Evolutionary conservation across 2,888 invertebrate genomes (phyloP).

Genomic region (Melanchra persicariae): DNA sequence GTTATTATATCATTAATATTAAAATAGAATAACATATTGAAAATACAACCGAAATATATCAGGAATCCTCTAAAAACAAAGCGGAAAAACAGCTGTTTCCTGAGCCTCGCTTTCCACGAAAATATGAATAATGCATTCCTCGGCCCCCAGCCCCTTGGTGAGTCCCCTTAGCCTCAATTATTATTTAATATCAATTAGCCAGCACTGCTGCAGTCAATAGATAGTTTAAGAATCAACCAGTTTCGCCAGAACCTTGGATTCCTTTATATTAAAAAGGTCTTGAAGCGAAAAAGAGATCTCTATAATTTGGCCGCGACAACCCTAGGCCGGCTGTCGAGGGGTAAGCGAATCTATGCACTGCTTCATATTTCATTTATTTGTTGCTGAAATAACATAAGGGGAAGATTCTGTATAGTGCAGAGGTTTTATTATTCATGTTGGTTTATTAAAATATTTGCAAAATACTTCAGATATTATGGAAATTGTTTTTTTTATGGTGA

Average conservation of each 20-base stretch:
- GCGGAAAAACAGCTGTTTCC: constrained; percentile 69
- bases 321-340: constrained; percentile 60
- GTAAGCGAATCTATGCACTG: constrained; percentile 65
- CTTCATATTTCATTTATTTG: constrained; percentile 72
- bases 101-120: constrained; percentile 63
- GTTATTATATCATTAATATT: constrained; percentile 1
- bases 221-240: constrained; percentile 66
- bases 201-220: constrained; percentile 62
- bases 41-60: constrained; percentile 24
- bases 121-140: constrained; percentile 71
- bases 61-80: constrained; percentile 43
- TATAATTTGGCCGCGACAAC: constrained; percentile 60
- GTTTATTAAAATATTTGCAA: constrained; percentile 53
- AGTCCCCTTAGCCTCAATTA: constrained; percentile 72
- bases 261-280: constrained; percentile 17
- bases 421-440: constrained; percentile 55
- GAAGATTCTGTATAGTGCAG: constrained; percentile 57
- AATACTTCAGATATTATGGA: constrained; percentile 37
- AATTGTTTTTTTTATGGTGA: constrained; percentile 32
- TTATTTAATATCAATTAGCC: constrained; percentile 84
- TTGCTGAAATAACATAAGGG: constrained; percentile 70
- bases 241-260: constrained; percentile 51
- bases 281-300: constrained; percentile 49
- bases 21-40: constrained; percentile 5
- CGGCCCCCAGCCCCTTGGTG: constrained; percentile 55